phyloP scores from a whole-genome alignment of 2,113 vertebrate species.

The Oncorhynchus mykiss region DNA sequence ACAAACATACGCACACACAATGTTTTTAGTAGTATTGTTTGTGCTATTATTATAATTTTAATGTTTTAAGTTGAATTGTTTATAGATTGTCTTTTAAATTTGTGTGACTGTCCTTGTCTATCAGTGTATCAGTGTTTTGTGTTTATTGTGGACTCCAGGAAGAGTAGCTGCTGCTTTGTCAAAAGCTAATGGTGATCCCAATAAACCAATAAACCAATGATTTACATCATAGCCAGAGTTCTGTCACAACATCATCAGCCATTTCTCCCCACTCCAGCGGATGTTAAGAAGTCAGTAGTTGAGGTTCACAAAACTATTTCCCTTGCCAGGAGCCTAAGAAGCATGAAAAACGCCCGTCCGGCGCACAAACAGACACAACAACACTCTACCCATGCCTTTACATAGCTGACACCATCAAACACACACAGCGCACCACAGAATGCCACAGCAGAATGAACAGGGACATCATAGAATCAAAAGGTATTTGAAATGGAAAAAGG shows the following conservation, averaged over 20 bases:
- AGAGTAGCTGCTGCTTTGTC: too few relatives aligned
- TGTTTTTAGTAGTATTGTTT: too few relatives aligned
- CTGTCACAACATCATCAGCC: not conserved
- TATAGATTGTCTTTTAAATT: too few relatives aligned
- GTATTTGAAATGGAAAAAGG: constrained; percentile 11
- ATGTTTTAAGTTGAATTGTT: too few relatives aligned
- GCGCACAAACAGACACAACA: not conserved
- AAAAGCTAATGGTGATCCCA: too few relatives aligned
- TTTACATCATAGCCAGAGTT: too few relatives aligned
- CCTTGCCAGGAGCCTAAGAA: not conserved
- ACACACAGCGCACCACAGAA: not conserved
- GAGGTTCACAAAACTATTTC: not conserved
- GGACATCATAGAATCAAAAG: not conserved
- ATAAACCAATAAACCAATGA: too few relatives aligned
- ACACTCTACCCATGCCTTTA: not conserved
- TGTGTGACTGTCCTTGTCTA: too few relatives aligned
- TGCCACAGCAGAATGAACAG: not conserved
- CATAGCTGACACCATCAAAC: not conserved
- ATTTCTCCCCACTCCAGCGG: not conserved
- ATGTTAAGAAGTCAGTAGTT: not conserved
- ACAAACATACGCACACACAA: too few relatives aligned
- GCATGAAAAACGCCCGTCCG: not conserved
- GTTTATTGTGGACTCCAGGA: too few relatives aligned
- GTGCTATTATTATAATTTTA: too few relatives aligned
- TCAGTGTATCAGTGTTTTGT: too few relatives aligned